A percentile compares a stretch with the other conserved stretches of the same genome.
These are phyloP conservation scores for Tenebrosternarchus preto DNA, from an alignment of 2,113 vertebrate species.

Conservation along the genomic window DNA sequence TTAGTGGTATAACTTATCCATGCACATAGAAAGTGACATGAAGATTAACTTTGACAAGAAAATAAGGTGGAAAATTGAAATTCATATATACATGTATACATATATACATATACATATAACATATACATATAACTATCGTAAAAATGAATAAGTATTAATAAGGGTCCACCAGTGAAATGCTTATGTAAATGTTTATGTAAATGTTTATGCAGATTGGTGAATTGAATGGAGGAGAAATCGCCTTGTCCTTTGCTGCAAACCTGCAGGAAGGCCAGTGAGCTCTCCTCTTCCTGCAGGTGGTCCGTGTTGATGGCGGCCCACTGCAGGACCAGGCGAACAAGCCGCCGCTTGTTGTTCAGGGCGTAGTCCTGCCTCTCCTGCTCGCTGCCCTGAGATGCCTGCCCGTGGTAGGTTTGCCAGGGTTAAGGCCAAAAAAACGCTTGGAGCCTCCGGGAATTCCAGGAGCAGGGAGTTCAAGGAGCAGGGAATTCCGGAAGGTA, in stretches of 20 bases:
- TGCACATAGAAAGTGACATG: too few relatives aligned
- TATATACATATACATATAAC: neutral
- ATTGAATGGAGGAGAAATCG: too few relatives aligned
- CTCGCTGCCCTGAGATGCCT: slow-evolving; percentile 92
- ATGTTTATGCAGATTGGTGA: neutral
- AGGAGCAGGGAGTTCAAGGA: too few relatives aligned
- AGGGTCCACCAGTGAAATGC: neutral
- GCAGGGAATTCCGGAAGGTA: neutral
- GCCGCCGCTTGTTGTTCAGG: slow-evolving; percentile 93
- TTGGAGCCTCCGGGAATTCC: neutral
- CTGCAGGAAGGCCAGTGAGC: slow-evolving; percentile 86
- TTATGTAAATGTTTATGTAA: neutral
- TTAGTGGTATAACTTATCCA: neutral
- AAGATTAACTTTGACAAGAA: neutral
- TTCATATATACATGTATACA: neutral
- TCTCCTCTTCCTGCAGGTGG: slow-evolving; percentile 87
- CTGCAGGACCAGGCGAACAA: slow-evolving; percentile 87
- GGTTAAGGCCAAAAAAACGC: slow-evolving; percentile 79
- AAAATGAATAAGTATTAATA: neutral
- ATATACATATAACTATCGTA: too few relatives aligned
- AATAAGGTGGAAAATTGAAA: neutral
- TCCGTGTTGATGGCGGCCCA: slow-evolving; percentile 86
- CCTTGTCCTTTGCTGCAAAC: slow-evolving; percentile 63
- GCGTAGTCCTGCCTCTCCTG: slow-evolving; percentile 95
- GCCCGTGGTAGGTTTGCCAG: slow-evolving; percentile 86